These are phyloP conservation scores for Plectropomus leopardus DNA, from an alignment of 2,113 vertebrate genomes.

Conservation along the genomic window DNA sequence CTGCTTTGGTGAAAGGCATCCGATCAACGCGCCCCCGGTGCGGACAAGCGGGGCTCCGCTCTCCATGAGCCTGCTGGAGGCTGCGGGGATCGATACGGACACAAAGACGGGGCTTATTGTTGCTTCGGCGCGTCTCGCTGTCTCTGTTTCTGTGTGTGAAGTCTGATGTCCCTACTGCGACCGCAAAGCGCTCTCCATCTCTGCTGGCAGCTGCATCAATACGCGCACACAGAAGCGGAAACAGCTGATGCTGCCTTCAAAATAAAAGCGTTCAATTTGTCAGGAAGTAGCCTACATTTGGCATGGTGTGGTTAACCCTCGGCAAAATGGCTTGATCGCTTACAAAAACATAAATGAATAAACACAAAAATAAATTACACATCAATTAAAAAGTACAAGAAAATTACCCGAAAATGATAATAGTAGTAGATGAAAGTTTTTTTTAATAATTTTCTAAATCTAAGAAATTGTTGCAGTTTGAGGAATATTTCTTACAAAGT, in stretches of 20 bases:
- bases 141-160: constrained; percentile 19
- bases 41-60: constrained; percentile 66
- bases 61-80: constrained; percentile 73
- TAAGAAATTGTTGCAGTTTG: too few relatives aligned
- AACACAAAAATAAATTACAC: too few relatives aligned
- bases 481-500: too few relatives aligned
- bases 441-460: too few relatives aligned
- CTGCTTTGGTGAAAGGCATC: constrained; percentile 80
- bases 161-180: constrained; percentile 57
- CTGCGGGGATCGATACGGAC: constrained; percentile 12
- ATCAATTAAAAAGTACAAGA: too few relatives aligned
- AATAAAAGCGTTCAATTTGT: constrained; percentile 45
- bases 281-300: background rate
- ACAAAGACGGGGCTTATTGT: background rate
- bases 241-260: constrained; percentile 21
- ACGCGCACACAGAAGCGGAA: background rate
- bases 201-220: constrained; percentile 36
- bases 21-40: constrained; percentile 75
- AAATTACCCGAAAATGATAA: too few relatives aligned
- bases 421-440: too few relatives aligned
- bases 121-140: constrained; percentile 27
- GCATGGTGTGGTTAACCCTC: background rate
- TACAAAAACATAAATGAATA: too few relatives aligned
- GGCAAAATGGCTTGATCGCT: too few relatives aligned
- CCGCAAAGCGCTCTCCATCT: constrained; percentile 57